Percentiles rank a stretch among this genome's conserved stretches.
phyloP scores from a whole-genome alignment of 2,797 vertebrate genomes.

The Xyrichtys novacula region DNA sequence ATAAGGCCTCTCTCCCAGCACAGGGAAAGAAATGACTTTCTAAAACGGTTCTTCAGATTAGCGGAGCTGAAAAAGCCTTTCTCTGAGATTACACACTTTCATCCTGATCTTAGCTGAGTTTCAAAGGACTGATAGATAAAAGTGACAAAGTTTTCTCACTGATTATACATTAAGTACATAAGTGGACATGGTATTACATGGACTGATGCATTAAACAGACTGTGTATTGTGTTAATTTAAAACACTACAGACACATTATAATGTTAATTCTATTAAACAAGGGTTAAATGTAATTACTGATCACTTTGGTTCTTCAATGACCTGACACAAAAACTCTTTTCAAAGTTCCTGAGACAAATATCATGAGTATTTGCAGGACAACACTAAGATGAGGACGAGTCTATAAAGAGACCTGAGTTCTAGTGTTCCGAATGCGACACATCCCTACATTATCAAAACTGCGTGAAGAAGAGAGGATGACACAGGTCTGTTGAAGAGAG shows the following conservation, averaged over 20 bases:
- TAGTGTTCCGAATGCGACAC: constrained; percentile 63
- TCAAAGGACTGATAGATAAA: neutral
- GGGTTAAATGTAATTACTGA: constrained; percentile 22
- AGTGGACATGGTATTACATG: constrained; percentile 5
- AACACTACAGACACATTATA: neutral
- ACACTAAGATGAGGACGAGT: constrained; percentile 47
- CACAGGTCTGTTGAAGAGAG: constrained; percentile 77
- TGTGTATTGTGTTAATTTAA: neutral
- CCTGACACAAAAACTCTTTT: constrained; percentile 37
- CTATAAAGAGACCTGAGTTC: constrained; percentile 47
- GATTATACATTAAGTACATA: neutral
- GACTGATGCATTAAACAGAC: neutral
- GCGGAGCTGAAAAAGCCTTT: too few relatives aligned
- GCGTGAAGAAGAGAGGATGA: constrained; percentile 73
- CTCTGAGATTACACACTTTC: neutral
- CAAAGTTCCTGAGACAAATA: constrained; percentile 26
- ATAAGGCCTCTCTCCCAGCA: too few relatives aligned
- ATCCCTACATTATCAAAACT: constrained; percentile 76
- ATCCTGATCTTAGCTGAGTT: neutral
- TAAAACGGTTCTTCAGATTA: too few relatives aligned
- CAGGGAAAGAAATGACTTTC: too few relatives aligned
- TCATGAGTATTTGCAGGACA: constrained; percentile 57
- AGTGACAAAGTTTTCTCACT: neutral
- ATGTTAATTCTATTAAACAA: constrained; percentile 11
- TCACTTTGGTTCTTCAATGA: constrained; percentile 38